These are phyloP conservation scores for Oceanites oceanicus DNA, from an alignment of 2,113 vertebrate species.

Conservation along the genomic window DNA sequence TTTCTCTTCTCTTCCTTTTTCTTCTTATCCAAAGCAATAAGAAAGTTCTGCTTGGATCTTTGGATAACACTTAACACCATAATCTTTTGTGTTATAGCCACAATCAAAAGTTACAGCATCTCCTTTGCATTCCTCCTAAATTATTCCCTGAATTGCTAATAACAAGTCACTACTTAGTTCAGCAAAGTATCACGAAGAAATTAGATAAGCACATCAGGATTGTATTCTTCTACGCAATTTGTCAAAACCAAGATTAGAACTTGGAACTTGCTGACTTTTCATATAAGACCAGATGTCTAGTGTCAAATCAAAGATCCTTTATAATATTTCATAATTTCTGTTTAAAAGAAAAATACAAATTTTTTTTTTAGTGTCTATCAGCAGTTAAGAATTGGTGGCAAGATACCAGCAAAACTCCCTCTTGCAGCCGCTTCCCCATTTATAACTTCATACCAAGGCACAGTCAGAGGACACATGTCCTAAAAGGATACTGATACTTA, in stretches of 20 bases:
- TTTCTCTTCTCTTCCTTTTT: background rate
- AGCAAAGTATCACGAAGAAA: background rate
- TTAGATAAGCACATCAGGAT: background rate
- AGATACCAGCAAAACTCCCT: background rate
- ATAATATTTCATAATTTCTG: background rate
- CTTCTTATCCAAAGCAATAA: background rate
- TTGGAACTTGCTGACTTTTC: background rate
- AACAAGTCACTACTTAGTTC: background rate
- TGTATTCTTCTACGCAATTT: background rate
- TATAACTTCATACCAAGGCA: background rate
- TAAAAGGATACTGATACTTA: background rate
- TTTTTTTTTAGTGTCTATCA: background rate
- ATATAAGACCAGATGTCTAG: background rate
- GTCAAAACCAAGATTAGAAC: background rate
- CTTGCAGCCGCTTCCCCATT: background rate
- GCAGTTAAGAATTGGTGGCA: background rate
- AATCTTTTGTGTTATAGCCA: background rate
- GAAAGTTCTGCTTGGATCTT: background rate
- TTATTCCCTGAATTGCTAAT: background rate
- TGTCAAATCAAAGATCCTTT: background rate
- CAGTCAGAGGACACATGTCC: background rate
- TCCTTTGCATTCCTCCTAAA: background rate
- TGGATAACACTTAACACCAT: background rate
- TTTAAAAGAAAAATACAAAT: fast-evolving
- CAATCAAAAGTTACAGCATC: background rate